Evolutionary conservation across 2,113 vertebrate species (phyloP), one percentile per base, ranked within the genome.

Genomic region (Nymphicus hollandicus): DNA sequence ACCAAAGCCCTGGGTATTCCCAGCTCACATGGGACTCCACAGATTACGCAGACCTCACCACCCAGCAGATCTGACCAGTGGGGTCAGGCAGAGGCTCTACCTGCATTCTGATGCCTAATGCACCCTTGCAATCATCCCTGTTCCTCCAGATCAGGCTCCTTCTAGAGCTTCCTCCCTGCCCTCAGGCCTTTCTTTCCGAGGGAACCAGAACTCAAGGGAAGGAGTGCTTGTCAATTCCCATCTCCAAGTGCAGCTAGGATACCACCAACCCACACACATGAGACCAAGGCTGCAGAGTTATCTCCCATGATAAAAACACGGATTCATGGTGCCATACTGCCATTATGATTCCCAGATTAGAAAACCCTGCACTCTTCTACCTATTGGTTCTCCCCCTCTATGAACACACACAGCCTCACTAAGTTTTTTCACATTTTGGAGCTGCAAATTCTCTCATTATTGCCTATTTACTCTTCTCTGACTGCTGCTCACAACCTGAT

Each of bases 401-500:
- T 24, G 33, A 35, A 55, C 29, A 43, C 27, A 81, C 35, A 28
- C 2, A 41, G 5, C 13, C 10, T 80, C n/a, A 47, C 15, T 55
- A 11, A 56, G 24, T 3, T 80, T 63, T 82, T 55, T 71, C 50
- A 94, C 55, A 78, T 91, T 44, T 84, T 25, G 28, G 12, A 43
- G 52, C 81, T 95, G 39, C 68, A 96, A 96, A 96, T 96, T 96
- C 70, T 86, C 81, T 88, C 66, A 85, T 94, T 93, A 93, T 94
- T 96, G 63, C 25, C 33, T 82, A 82, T 96, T 96, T 96, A 88
- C n/a, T 93, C 96, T 95, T 82, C 88, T 96, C 91, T 97, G 92
- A 78, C 91, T 97, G 89, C 87, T 93, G 68, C 84, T 97, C 65
- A 95, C 60, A 90, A 86, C 79, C 70, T 53, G 20, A 93, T 93